Percentiles rank a stretch among this genome's conserved stretches.
Evolutionary conservation across 2,888 invertebrate species (phyloP).

Genomic region (Eupithecia dodoneata): DNA sequence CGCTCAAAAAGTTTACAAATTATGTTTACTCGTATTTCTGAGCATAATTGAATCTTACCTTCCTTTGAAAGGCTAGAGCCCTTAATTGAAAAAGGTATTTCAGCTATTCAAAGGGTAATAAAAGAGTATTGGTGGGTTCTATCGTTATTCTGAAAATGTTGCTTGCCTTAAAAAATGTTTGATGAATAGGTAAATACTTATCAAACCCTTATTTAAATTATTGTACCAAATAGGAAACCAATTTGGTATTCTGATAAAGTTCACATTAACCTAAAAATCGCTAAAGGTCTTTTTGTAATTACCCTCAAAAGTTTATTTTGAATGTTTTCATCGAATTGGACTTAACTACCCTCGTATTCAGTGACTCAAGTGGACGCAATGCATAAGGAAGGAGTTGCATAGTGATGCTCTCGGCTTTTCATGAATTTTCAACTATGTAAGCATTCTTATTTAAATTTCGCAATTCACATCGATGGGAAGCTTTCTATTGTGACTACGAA

Average conservation of each 20-base stretch:
- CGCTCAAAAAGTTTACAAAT: not conserved
- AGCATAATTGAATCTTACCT: conserved; percentile 3
- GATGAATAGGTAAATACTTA: not conserved
- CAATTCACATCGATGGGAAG: conserved; percentile 46
- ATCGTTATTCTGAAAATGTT: not conserved
- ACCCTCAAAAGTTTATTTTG: not conserved
- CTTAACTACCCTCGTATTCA: conserved; percentile 24
- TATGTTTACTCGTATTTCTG: not conserved
- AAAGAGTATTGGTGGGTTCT: not conserved
- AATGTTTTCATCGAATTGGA: not conserved
- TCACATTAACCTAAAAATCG: not conserved
- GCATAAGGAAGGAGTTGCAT: conserved; percentile 53
- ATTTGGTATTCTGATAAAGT: not conserved
- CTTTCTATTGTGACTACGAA: not conserved
- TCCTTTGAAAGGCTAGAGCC: conserved; percentile 9
- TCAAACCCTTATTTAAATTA: not conserved
- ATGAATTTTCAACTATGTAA: conserved; percentile 56
- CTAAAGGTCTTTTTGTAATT: not conserved
- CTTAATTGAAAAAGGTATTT: conserved; percentile 25
- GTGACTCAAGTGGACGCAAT: conserved; percentile 53
- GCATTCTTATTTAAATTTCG: conserved; percentile 56
- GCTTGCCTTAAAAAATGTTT: not conserved
- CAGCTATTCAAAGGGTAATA: conserved; percentile 13
- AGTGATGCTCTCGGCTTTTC: conserved; percentile 43
- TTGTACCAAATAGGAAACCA: not conserved